phyloP scores from a whole-genome alignment of 2,888 invertebrate species.

The Clanis bilineata region DNA sequence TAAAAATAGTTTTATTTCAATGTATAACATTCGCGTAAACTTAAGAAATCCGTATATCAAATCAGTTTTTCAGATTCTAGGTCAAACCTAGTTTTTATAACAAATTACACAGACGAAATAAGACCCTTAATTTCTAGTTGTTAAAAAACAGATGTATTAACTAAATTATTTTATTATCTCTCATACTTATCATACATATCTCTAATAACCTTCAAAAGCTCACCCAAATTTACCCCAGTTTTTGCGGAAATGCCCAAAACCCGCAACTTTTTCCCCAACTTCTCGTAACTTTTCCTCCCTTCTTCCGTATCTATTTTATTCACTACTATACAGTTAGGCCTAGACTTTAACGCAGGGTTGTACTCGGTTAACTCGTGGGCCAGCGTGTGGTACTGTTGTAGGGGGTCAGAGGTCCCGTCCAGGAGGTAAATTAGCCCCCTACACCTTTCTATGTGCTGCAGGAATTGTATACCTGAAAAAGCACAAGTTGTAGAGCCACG shows the following conservation, averaged over 20 bases:
- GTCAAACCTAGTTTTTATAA: no score
- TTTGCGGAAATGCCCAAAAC: constrained; percentile 92
- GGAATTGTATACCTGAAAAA: constrained; percentile 88
- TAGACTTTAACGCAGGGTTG: constrained; percentile 81
- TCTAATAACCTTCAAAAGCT: constrained; percentile 84
- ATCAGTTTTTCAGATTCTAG: no score
- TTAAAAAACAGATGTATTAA: neutral
- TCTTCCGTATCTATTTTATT: constrained; percentile 94
- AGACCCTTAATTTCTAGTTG: no score
- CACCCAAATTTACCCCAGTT: constrained; percentile 86
- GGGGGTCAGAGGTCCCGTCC: constrained; percentile 89
- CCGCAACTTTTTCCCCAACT: constrained; percentile 55
- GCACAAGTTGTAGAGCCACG: no score
- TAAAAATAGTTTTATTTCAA: no score
- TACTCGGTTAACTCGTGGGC: constrained; percentile 82
- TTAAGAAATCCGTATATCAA: no score
- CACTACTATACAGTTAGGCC: constrained; percentile 89
- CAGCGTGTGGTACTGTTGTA: constrained; percentile 84
- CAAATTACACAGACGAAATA: no score
- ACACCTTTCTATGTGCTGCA: constrained; percentile 96
- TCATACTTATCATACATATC: constrained; percentile 83
- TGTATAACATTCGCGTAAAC: no score
- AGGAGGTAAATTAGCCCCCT: constrained; percentile 90
- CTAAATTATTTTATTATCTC: neutral
- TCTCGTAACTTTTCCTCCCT: constrained; percentile 79